Evolutionary conservation across 2,888 invertebrate species (phyloP).

Genomic region (Metacarcinus magister): DNA sequence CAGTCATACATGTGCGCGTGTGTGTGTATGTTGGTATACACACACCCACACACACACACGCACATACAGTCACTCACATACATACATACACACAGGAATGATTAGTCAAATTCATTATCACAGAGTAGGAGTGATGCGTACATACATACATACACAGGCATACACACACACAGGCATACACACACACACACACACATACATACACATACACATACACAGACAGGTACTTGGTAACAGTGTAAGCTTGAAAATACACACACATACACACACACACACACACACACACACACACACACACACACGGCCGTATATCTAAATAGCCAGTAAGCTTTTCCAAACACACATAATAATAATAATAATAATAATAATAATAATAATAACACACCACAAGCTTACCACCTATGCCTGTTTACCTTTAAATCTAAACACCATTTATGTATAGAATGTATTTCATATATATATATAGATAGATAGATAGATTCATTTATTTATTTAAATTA

Average conservation of each 20-base stretch:
- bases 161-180: background rate
- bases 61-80: background rate
- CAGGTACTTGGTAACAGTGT: background rate
- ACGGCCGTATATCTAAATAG: background rate
- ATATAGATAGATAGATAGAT: background rate
- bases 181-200: conserved; percentile 47
- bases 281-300: conserved; percentile 60
- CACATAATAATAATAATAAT: too few species aligned
- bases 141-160: background rate
- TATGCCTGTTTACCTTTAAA: background rate
- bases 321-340: too few species aligned
- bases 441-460: background rate
- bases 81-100: background rate
- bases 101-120: background rate
- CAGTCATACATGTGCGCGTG: background rate
- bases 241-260: conserved; percentile 38
- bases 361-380: background rate
- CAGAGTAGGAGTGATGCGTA: background rate
- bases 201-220: background rate
- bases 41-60: background rate
- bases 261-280: conserved; percentile 54
- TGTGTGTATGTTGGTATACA: background rate
- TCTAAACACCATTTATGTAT: background rate
- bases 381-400: background rate
- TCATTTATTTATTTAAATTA: background rate